Conservation (phyloP, 2,797 vertebrate genomes). For the Notoglanidium macrostoma region DNA sequence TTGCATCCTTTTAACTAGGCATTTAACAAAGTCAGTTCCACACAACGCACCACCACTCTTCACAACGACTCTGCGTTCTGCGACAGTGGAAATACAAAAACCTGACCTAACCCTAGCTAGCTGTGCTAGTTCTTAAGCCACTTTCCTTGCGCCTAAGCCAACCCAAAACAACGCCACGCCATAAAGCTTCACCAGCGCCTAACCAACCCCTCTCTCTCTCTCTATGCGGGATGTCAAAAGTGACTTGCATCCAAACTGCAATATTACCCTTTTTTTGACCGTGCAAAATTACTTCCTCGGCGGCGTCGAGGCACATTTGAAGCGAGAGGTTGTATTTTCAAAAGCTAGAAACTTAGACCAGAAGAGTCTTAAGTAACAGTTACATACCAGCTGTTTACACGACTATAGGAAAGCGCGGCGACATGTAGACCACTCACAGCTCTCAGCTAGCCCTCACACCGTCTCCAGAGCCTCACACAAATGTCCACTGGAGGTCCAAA, state of each 20-base stretch:
- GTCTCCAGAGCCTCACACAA: constrained; percentile 33
- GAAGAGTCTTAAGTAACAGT: background rate
- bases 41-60: background rate
- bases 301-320: background rate
- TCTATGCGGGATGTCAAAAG: background rate
- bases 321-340: background rate
- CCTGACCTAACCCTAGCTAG: background rate
- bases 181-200: constrained; percentile 1
- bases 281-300: background rate
- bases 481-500: constrained; percentile 38
- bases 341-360: constrained; percentile 34
- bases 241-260: background rate
- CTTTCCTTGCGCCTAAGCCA: background rate
- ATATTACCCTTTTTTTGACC: background rate
- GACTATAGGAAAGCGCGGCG: constrained; percentile 65
- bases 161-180: background rate
- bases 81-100: no score
- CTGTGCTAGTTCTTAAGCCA: background rate
- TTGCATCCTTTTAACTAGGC: constrained; percentile 65
- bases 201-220: background rate
- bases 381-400: constrained; percentile 81
- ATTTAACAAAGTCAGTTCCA: background rate
- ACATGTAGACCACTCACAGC: constrained; percentile 76
- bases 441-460: constrained; percentile 58
- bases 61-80: background rate